Evolutionary conservation across 2,888 invertebrate species (phyloP), one percentile per base, ranked within the genome.

Genomic region (Deilephila elpenor): DNA sequence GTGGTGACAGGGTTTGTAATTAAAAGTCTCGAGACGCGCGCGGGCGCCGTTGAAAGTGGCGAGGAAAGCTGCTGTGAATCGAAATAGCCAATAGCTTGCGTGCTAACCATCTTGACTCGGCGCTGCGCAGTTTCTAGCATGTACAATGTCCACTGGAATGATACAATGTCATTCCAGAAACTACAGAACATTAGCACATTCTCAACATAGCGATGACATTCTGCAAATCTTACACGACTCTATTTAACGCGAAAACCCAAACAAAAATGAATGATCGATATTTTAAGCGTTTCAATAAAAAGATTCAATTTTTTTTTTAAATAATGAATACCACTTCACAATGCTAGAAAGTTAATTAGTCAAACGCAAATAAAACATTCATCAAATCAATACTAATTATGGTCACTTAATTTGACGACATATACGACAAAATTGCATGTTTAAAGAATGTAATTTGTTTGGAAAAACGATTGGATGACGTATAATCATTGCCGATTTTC

Each of bases 61-160:
- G 85, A 91, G 84, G 93, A 93, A 93, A 93, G 93, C 92, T 91
- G 91, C 83, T 80, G 78, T 73, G 86, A 83, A 84, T 86, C 84
- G 86, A 88, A 90, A 91, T 91, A 90, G 90, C 87, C 91, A 91
- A 89, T 86, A 88, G 84, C 84, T 90, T 84, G 90, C 90, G 87
- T 91, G 91, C 82, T 81, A 75, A 75, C 78, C 78, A 80, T 78
- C 79, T 77, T 76, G 76, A 20, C 67, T 67, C 67, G 25, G 20
- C 77, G 75, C 78, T 79, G 78, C 77, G 78, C 79, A 76, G 74
- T 82, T 84, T 83, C 83, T 82, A 79, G 78, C 74, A 78, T 67
- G 34, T 56, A 56, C 34, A 34, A 8, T 37, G 44, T 67, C 25
- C 25, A 51, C 44, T 67, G 67, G 51, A 67, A 67, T 59, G 59